Percentiles rank a stretch among this genome's conserved stretches.
phyloP scores from a whole-genome alignment of 2,113 vertebrate species.

The Mastomys coucha region DNA sequence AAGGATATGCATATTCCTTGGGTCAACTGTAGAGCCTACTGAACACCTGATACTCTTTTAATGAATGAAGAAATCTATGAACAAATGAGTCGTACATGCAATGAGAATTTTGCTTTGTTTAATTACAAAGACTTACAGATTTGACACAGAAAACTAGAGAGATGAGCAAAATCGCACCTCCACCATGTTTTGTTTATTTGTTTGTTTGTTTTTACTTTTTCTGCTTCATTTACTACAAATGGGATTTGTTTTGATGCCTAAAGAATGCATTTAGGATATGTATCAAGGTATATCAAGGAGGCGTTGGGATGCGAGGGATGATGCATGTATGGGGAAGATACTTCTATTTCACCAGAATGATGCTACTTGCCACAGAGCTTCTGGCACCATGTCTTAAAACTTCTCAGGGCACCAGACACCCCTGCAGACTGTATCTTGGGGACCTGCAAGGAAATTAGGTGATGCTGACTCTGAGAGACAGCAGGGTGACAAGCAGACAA shows the following conservation, averaged over 20 bases:
- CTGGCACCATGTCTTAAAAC: constrained; percentile 46
- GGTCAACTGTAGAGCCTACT: background rate
- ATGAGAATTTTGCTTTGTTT: constrained; percentile 15
- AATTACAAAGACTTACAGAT: background rate
- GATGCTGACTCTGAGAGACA: background rate
- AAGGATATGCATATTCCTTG: background rate
- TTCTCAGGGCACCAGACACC: background rate
- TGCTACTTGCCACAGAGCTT: background rate
- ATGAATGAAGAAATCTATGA: background rate
- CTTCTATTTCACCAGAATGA: background rate
- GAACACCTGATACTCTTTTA: background rate
- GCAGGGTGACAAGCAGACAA: background rate
- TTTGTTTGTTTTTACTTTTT: background rate
- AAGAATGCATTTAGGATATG: background rate
- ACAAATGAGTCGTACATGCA: background rate
- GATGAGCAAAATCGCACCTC: background rate
- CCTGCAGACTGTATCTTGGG: background rate
- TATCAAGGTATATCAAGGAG: background rate
- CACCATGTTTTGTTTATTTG: background rate
- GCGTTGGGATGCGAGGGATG: background rate
- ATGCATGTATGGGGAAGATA: background rate
- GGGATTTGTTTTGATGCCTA: background rate
- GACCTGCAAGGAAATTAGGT: background rate
- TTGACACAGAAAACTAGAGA: background rate
- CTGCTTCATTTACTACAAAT: background rate